phyloP scores from a whole-genome alignment of 2,888 invertebrate genomes.

The Crematogaster levior region DNA sequence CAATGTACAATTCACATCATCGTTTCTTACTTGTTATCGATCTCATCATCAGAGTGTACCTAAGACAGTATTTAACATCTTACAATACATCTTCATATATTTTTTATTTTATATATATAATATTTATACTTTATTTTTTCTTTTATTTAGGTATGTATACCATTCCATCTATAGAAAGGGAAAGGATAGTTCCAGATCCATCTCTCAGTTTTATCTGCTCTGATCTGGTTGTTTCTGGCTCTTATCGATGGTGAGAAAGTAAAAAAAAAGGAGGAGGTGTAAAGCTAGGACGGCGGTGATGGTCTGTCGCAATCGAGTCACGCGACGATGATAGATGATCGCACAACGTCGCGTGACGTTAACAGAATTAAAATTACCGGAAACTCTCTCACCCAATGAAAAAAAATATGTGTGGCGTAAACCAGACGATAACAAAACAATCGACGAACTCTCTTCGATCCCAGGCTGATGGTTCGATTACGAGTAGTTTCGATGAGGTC shows the following conservation, averaged over 20 bases:
- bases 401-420: conserved; percentile 26
- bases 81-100: conserved; percentile 82
- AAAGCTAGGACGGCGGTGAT: conserved; percentile 49
- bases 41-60: conserved; percentile 80
- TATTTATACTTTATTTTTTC: conserved; percentile 79
- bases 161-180: conserved; percentile 79
- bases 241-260: conserved; percentile 74
- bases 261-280: conserved; percentile 59
- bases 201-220: conserved; percentile 76
- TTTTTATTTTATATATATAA: conserved; percentile 77
- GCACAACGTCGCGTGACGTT: background rate
- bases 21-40: conserved; percentile 73
- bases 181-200: conserved; percentile 81
- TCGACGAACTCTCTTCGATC: background rate
- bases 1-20: conserved; percentile 73
- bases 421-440: background rate
- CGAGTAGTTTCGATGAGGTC: conserved; percentile 37
- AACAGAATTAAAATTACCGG: conserved; percentile 11
- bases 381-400: too few relatives aligned
- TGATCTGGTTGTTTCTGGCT: conserved; percentile 65
- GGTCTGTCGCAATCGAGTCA: conserved; percentile 68
- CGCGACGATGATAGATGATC: conserved; percentile 30
- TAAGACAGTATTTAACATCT: conserved; percentile 84
- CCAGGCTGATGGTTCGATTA: conserved; percentile 31
- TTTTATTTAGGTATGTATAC: conserved; percentile 78